Percentiles rank a stretch among this genome's conserved stretches.
Evolutionary conservation across 92 coral and sea anemone genomes (phyloP).

Genomic region (Plumapathes pennacea): DNA sequence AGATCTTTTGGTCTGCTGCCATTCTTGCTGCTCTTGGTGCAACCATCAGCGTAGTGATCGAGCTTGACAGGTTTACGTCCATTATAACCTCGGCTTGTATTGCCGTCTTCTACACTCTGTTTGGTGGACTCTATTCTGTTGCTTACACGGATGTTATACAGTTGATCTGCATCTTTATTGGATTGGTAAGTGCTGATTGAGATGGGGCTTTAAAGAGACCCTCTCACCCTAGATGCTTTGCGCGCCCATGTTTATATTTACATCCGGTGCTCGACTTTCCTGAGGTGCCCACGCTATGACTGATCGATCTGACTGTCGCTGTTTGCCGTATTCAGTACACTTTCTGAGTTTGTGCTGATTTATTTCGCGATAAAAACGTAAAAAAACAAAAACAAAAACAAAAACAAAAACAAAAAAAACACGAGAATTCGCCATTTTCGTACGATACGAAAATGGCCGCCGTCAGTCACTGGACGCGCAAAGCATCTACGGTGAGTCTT

Average conservation of each 20-base stretch:
- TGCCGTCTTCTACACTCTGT: constrained; percentile 76
- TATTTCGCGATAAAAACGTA: too few species aligned
- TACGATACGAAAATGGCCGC: too few species aligned
- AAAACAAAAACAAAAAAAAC: too few species aligned
- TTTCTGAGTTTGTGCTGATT: too few species aligned
- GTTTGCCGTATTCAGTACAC: too few species aligned
- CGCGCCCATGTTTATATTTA: background rate
- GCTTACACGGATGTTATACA: constrained; percentile 95
- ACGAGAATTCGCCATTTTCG: too few species aligned
- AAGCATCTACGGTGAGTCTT: too few species aligned
- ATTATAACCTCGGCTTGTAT: constrained; percentile 76
- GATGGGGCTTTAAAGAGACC: background rate
- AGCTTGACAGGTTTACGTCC: constrained; percentile 62
- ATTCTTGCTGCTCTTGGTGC: constrained; percentile 95
- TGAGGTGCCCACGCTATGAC: too few species aligned
- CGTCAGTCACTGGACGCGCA: too few species aligned
- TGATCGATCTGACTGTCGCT: too few species aligned
- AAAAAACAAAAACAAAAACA: too few species aligned
- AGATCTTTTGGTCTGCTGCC: constrained; percentile 92
- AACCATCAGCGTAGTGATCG: constrained; percentile 84
- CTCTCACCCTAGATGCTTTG: background rate
- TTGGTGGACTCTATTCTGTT: constrained; percentile 93
- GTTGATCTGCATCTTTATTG: constrained; percentile 82
- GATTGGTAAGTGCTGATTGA: constrained; percentile 72
- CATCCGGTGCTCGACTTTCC: background rate